Evolutionary conservation across 2,113 vertebrate species (phyloP), one percentile per base, ranked within the genome.

Genomic region (Cyprinodon brontotheroides): DNA sequence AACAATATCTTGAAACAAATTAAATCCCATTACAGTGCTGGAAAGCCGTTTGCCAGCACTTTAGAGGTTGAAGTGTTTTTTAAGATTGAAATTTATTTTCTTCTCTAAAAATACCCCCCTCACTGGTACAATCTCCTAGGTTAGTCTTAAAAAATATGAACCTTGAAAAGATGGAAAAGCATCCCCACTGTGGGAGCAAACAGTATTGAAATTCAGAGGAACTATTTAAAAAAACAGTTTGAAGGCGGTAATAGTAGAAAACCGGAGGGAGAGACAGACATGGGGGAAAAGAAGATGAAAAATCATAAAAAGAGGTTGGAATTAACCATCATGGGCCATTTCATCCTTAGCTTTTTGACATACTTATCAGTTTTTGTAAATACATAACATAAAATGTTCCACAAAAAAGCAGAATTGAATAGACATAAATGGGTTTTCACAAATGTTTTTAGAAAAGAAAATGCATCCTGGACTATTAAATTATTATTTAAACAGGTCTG

Each of bases 371-470:
- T 53, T 68, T 41, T 29, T 6, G 6, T 37, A 12, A 36, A 12
- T 11, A 40, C 20, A 37, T 61, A 4, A 61, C 36, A 13, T 37
- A 13, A 36, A 62, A 29, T 36, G 6, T 62, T 37, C 14, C 29
- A 62, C 14, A 37, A 13, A 22, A 22, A 12, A 66, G 6, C 67
- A 65, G 1, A 15, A 40, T 13, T 40, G 40, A 39, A 64, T 70
- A 39, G 78, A 17, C 22, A n/a, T 89, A 90, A 68, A 94, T 95
- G 92, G 92, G 93, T 95, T 96, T 95, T 93, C 84, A 95, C 92
- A 17, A 64, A 41, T 41, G 8, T 20, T 3, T 7, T 64, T 10
- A 50, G 4, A 17, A 15, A 50, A 29, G 29, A 29, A 50, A 50
- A 57, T 57, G 6, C 8, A 57, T 6, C 17, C 17, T 57, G 50